phyloP scores from a whole-genome alignment of 2,113 vertebrate genomes.

The Microcebus jonahi region DNA sequence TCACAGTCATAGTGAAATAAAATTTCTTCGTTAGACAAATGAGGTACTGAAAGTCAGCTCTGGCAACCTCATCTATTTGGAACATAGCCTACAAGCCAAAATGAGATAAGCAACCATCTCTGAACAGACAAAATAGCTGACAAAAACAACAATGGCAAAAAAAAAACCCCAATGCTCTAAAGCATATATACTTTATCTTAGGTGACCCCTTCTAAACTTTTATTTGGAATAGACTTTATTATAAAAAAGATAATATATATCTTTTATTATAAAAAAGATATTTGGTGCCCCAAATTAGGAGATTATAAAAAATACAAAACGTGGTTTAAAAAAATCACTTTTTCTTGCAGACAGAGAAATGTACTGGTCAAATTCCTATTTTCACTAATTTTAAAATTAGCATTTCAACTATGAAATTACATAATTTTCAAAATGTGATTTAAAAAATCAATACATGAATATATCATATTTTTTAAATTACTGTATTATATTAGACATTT shows the following conservation, averaged over 20 bases:
- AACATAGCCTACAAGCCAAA: neutral
- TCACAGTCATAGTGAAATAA: neutral
- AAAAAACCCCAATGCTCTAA: neutral
- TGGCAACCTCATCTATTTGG: neutral
- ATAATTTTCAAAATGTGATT: conserved; percentile 23
- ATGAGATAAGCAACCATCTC: conserved; percentile 2
- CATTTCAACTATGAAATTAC: conserved; percentile 16
- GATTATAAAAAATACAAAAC: neutral
- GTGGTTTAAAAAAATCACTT: neutral
- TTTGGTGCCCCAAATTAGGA: neutral
- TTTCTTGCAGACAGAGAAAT: neutral
- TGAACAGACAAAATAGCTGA: neutral
- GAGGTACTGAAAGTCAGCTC: neutral
- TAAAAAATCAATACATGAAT: neutral
- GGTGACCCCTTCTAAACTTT: neutral
- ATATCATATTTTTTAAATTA: neutral
- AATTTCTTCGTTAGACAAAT: neutral
- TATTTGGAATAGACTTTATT: neutral
- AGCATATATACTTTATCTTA: neutral
- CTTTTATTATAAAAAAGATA: neutral
- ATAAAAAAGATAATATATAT: neutral
- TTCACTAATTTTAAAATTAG: conserved; percentile 32
- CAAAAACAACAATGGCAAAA: no score
- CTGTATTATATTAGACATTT: conserved; percentile 1
- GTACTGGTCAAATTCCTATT: neutral